A percentile compares a stretch with the other conserved stretches of the same genome.
Conservation (phyloP, 2,888 invertebrate species). For the Ptychoptera albimana region DNA sequence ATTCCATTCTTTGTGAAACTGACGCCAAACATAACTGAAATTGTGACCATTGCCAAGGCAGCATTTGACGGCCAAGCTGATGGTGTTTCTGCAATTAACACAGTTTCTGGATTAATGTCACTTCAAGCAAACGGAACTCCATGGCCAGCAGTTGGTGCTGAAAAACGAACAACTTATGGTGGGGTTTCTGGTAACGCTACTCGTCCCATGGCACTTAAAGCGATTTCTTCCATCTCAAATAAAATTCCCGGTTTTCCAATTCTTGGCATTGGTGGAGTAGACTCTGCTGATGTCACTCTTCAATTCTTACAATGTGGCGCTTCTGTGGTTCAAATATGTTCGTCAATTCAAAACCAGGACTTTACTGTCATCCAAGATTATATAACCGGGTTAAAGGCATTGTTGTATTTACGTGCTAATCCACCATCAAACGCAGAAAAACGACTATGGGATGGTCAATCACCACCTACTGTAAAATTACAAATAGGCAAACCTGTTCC, state of each 20-base stretch:
- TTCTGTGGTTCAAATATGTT: constrained; percentile 83
- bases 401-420: constrained; percentile 61
- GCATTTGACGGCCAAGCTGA: constrained; percentile 82
- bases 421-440: constrained; percentile 39
- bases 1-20: constrained; percentile 96
- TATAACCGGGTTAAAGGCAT: constrained; percentile 68
- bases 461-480: constrained; percentile 76
- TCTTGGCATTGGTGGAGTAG: constrained; percentile 92
- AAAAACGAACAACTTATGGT: constrained; percentile 80
- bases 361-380: constrained; percentile 95
- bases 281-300: constrained; percentile 88
- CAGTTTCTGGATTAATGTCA: constrained; percentile 89
- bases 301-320: constrained; percentile 93
- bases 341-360: constrained; percentile 96
- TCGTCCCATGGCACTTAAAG: constrained; percentile 81
- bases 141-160: constrained; percentile 77
- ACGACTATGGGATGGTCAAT: constrained; percentile 81
- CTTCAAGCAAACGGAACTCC: constrained; percentile 63
- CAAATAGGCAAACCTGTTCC: constrained; percentile 84
- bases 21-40: constrained; percentile 94
- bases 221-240: constrained; percentile 76
- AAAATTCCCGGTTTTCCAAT: constrained; percentile 80
- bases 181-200: constrained; percentile 91
- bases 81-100: constrained; percentile 96
- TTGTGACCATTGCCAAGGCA: constrained; percentile 74